Evolutionary conservation across 2,797 vertebrate genomes (phyloP).

Genomic region (Oryzias sinensis): DNA sequence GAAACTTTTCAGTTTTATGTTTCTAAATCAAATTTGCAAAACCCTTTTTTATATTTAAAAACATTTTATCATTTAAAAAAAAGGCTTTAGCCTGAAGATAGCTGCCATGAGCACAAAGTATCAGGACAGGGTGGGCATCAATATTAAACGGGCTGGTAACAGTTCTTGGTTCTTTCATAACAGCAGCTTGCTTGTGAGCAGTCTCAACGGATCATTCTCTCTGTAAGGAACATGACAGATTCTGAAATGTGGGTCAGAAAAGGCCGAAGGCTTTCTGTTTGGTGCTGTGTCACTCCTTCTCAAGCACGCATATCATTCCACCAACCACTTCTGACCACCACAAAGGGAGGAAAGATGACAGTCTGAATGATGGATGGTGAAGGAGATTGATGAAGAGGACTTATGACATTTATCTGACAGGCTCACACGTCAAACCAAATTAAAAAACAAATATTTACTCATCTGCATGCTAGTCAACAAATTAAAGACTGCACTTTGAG

Average conservation of each 20-base stretch:
- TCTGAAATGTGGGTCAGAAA: constrained; percentile 13
- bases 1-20: background rate
- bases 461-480: background rate
- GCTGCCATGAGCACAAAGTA: too few relatives aligned
- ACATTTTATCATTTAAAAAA: too few relatives aligned
- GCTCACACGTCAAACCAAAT: constrained; percentile 1
- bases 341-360: constrained; percentile 7
- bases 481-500: too few relatives aligned
- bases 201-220: background rate
- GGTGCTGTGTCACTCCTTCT: constrained; percentile 14
- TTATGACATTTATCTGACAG: constrained; percentile 2
- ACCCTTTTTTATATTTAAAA: too few relatives aligned
- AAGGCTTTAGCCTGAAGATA: too few relatives aligned
- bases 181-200: background rate
- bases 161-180: background rate
- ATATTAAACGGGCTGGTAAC: too few relatives aligned
- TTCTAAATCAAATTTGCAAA: background rate
- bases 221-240: constrained; percentile 26
- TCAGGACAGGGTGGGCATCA: too few relatives aligned
- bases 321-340: constrained; percentile 35
- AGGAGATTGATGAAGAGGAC: background rate
- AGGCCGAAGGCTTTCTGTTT: constrained; percentile 34
- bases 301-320: constrained; percentile 46
- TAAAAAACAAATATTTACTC: constrained; percentile 3
- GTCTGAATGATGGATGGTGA: constrained; percentile 1